Percentiles rank a stretch among this genome's conserved stretches.
These are phyloP conservation scores for Agonopterix arenella DNA, from an alignment of 2,888 invertebrate genomes.

Conservation along the genomic window DNA sequence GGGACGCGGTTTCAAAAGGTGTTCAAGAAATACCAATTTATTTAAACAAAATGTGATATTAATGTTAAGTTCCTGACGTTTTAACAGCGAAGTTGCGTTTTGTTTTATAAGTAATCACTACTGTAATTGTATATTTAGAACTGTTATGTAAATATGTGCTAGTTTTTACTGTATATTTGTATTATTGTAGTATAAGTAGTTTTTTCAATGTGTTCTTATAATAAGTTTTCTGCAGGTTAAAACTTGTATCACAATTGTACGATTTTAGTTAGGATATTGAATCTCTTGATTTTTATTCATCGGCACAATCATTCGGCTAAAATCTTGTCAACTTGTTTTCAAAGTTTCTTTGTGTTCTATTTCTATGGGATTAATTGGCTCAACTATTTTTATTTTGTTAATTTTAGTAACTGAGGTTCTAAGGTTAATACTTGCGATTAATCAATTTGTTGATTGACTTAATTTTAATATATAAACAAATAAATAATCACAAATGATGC, in stretches of 20 bases:
- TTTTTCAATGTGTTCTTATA: slow-evolving; percentile 4
- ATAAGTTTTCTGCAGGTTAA: slow-evolving; percentile 2
- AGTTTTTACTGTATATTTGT: slow-evolving; percentile 5
- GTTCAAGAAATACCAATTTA: slow-evolving; percentile 1
- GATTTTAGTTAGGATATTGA: neutral
- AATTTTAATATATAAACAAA: slow-evolving; percentile 4
- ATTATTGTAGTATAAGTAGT: slow-evolving; percentile 16
- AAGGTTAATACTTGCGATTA: slow-evolving; percentile 4
- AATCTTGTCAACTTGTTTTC: neutral
- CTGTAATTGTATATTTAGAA: slow-evolving; percentile 17
- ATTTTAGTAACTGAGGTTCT: too few relatives aligned
- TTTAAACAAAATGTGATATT: slow-evolving; percentile 56
- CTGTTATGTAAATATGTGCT: neutral
- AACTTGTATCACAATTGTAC: slow-evolving; percentile 4
- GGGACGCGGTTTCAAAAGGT: too few relatives aligned
- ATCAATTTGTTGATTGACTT: slow-evolving; percentile 6
- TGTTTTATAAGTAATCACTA: slow-evolving; percentile 3
- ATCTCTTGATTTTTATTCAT: neutral
- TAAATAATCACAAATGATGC: slow-evolving; percentile 1
- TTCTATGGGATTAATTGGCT: neutral
- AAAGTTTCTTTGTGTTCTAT: neutral
- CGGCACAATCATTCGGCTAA: too few relatives aligned
- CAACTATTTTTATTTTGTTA: too few relatives aligned
- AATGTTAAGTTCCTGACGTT: slow-evolving; percentile 42
- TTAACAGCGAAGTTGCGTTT: slow-evolving; percentile 20